phyloP scores from a whole-genome alignment of 2,888 invertebrate genomes.

The Acheta domesticus region DNA sequence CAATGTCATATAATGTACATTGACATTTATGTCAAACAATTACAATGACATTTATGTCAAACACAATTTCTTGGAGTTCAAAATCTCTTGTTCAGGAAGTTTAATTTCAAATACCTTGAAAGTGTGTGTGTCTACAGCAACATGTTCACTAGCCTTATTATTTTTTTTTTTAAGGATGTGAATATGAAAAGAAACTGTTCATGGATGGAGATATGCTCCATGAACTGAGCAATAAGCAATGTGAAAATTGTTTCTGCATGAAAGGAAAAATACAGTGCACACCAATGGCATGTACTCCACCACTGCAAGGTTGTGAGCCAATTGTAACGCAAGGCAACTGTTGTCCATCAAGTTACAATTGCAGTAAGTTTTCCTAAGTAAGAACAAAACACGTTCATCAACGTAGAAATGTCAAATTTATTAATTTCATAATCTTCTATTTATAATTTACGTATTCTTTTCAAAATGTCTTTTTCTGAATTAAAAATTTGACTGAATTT shows the following conservation, averaged over 20 bases:
- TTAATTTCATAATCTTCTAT: no score
- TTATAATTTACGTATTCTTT: no score
- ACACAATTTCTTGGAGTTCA: no score
- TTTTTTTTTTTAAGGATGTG: constrained; percentile 58
- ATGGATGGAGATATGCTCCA: constrained; percentile 70
- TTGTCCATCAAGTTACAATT: constrained; percentile 80
- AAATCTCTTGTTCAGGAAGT: no score
- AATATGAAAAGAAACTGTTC: constrained; percentile 58
- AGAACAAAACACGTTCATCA: constrained; percentile 23
- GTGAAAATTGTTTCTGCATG: constrained; percentile 79
- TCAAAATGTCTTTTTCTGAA: not conserved
- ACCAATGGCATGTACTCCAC: constrained; percentile 70
- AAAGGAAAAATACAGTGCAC: constrained; percentile 70
- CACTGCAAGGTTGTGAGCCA: constrained; percentile 71
- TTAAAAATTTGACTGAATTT: not conserved
- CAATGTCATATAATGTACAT: no score
- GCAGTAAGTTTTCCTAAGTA: constrained; percentile 56
- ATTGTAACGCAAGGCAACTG: constrained; percentile 73
- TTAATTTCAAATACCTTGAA: no score
- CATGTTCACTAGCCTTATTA: not conserved
- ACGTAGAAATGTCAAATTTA: not conserved
- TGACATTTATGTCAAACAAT: no score
- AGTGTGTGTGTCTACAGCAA: not conserved
- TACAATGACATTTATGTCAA: no score
- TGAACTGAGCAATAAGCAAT: constrained; percentile 56